Percentiles rank a stretch among this genome's conserved stretches.
Evolutionary conservation across 2,888 invertebrate species (phyloP).

Genomic region (Podabrus alpinus): DNA sequence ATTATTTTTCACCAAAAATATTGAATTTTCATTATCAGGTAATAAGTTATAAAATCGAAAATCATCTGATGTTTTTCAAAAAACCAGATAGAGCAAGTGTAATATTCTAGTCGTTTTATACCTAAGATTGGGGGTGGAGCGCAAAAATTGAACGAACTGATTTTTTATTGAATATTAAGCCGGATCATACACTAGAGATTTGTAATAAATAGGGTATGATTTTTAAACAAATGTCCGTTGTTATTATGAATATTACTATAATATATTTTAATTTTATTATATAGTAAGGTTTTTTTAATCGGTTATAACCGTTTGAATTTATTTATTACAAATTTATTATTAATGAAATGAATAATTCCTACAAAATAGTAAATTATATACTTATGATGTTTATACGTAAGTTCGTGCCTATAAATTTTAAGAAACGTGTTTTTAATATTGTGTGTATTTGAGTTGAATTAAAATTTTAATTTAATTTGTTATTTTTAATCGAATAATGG

Average conservation of each 20-base stretch:
- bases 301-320: not conserved
- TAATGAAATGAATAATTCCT: not conserved
- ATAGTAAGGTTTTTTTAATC: not conserved
- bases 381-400: not conserved
- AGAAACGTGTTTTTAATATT: not conserved
- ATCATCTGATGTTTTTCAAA: not conserved
- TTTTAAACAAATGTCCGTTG: not conserved
- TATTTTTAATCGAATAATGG: not conserved
- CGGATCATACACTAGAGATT: not conserved
- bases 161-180: not conserved
- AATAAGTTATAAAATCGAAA: not conserved
- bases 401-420: not conserved
- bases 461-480: not conserved
- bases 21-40: not conserved
- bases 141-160: not conserved
- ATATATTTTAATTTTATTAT: not conserved
- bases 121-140: slow-evolving; percentile 15
- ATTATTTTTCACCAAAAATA: not conserved
- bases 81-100: not conserved
- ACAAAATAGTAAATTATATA: not conserved
- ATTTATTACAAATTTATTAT: not conserved
- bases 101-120: slow-evolving; percentile 22
- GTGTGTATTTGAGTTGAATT: not conserved
- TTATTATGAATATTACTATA: not conserved
- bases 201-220: not conserved